phyloP scores from a whole-genome alignment of 2,113 vertebrate genomes.

The Antechinus stuartii region DNA sequence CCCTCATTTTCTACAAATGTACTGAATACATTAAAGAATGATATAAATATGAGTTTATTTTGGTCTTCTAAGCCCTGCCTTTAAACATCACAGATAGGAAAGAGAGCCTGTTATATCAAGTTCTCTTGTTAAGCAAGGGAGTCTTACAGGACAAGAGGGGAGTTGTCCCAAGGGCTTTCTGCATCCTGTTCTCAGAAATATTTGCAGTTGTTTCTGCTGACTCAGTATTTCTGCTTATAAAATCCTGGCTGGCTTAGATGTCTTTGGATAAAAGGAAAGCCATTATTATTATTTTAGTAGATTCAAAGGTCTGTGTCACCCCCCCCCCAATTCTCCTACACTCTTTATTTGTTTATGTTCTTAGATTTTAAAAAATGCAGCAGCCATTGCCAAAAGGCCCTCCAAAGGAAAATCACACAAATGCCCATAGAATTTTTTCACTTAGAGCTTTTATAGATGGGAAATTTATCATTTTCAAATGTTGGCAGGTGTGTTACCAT shows the following conservation, averaged over 20 bases:
- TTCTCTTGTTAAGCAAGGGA: neutral
- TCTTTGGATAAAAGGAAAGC: constrained; percentile 33
- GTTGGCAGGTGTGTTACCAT: constrained; percentile 46
- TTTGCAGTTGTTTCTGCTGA: constrained; percentile 68
- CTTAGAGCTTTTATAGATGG: constrained; percentile 38
- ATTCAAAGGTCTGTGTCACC: neutral
- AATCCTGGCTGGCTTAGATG: neutral
- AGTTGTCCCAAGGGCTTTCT: neutral
- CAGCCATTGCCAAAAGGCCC: constrained; percentile 26
- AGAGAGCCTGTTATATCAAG: neutral
- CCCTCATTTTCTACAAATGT: neutral
- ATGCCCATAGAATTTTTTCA: constrained; percentile 42
- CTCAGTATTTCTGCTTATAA: fast-evolving
- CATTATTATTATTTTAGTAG: constrained; percentile 32
- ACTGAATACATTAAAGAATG: neutral
- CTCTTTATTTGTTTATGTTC: neutral
- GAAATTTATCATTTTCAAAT: constrained; percentile 45
- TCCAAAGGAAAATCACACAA: neutral
- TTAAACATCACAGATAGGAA: neutral
- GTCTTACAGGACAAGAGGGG: constrained; percentile 41
- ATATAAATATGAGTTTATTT: neutral
- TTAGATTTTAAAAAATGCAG: neutral
- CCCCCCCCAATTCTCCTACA: constrained; percentile 11
- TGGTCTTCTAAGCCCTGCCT: neutral
- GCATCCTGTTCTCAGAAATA: constrained; percentile 16